Conservation (phyloP, 2,888 invertebrate genomes). For the Andrena minutula region DNA sequence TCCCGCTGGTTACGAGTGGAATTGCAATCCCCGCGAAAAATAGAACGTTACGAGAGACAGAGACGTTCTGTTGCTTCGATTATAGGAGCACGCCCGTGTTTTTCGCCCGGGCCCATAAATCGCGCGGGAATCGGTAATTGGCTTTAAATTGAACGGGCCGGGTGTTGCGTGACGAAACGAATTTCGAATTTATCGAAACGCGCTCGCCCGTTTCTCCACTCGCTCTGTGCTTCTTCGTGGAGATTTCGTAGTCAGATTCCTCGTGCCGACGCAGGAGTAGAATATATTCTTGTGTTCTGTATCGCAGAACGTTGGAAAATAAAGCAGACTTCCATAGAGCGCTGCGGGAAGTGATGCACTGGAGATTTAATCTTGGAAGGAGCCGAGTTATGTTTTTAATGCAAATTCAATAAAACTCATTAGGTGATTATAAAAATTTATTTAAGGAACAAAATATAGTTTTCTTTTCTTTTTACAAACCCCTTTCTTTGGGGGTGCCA, state of each 20-base stretch:
- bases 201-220: neutral
- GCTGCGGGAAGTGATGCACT: neutral
- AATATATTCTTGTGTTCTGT: no score
- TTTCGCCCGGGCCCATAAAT: conserved; percentile 40
- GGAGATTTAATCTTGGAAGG: no score
- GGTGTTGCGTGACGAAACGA: conserved; percentile 14
- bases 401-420: no score
- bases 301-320: neutral
- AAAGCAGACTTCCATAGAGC: neutral
- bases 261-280: neutral
- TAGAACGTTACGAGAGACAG: conserved; percentile 29
- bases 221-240: neutral
- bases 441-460: no score
- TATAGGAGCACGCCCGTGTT: conserved; percentile 32
- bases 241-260: neutral
- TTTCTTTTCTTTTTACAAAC: no score
- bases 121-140: conserved; percentile 50
- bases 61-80: conserved; percentile 50
- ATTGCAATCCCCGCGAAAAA: conserved; percentile 52
- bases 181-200: conserved; percentile 37
- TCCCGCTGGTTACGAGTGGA: conserved; percentile 36
- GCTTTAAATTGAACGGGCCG: conserved; percentile 35
- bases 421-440: no score
- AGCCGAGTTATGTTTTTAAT: no score
- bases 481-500: no score